Conservation (phyloP, 2,113 vertebrate genomes). For the Caranx melampygus region DNA sequence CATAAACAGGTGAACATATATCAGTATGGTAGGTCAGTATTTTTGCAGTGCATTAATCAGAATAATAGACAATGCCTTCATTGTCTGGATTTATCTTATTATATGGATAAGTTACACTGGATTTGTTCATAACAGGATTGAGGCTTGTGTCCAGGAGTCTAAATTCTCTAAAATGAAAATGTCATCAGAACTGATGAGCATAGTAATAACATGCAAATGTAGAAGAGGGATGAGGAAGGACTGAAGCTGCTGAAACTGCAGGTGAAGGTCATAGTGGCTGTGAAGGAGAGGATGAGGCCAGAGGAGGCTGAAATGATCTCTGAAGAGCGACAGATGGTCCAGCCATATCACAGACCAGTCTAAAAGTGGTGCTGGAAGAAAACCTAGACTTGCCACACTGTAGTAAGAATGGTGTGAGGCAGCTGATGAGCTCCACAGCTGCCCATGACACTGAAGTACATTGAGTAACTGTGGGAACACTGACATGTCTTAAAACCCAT, state of each 20-base stretch:
- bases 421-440: background rate
- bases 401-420: background rate
- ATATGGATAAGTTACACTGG: background rate
- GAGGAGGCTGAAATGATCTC: background rate
- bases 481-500: too few relatives aligned
- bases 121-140: background rate
- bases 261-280: background rate
- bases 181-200: background rate
- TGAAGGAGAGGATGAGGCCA: background rate
- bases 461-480: background rate
- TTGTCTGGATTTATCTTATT: background rate
- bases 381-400: background rate
- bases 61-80: background rate
- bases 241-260: background rate
- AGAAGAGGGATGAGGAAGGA: too few relatives aligned
- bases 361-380: background rate
- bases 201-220: too few relatives aligned
- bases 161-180: background rate
- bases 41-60: background rate
- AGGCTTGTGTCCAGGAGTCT: background rate
- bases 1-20: too few relatives aligned
- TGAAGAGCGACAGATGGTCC: constrained; percentile 5
- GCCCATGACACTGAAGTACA: background rate
- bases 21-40: background rate
- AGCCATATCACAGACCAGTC: background rate